Conservation (phyloP, 2,797 vertebrate species). For the Taenioides sp. region DNA sequence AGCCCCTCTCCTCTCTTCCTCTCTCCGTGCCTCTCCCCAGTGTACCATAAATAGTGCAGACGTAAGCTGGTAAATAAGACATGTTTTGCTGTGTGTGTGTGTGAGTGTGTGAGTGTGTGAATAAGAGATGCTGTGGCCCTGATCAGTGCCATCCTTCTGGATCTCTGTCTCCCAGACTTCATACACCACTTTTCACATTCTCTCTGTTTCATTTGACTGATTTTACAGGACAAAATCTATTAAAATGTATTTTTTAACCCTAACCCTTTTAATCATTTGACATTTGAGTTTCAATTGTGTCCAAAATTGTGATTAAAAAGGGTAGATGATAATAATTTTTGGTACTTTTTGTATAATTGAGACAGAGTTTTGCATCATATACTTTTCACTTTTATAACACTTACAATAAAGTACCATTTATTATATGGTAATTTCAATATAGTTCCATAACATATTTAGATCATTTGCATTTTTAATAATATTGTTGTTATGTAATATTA, state of each 20-base stretch:
- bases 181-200: conserved; percentile 38
- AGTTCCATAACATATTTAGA: too few relatives aligned
- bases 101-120: conserved; percentile 53
- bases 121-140: conserved; percentile 77
- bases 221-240: background rate
- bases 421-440: too few relatives aligned
- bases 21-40: conserved; percentile 77
- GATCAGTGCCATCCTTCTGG: conserved; percentile 78
- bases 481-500: too few relatives aligned
- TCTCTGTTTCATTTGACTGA: conserved; percentile 29
- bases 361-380: too few relatives aligned
- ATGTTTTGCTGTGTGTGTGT: conserved; percentile 66
- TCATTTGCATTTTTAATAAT: too few relatives aligned
- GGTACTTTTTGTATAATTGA: too few relatives aligned
- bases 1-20: conserved; percentile 78
- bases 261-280: background rate
- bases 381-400: too few relatives aligned
- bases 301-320: too few relatives aligned
- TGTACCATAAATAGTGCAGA: conserved; percentile 85
- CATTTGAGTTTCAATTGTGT: too few relatives aligned
- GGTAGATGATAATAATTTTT: too few relatives aligned
- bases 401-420: too few relatives aligned
- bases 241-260: background rate
- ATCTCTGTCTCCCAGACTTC: conserved; percentile 67
- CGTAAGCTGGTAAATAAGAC: conserved; percentile 85